Conservation (phyloP, 2,797 vertebrate genomes). For the Danio aesculapii region DNA sequence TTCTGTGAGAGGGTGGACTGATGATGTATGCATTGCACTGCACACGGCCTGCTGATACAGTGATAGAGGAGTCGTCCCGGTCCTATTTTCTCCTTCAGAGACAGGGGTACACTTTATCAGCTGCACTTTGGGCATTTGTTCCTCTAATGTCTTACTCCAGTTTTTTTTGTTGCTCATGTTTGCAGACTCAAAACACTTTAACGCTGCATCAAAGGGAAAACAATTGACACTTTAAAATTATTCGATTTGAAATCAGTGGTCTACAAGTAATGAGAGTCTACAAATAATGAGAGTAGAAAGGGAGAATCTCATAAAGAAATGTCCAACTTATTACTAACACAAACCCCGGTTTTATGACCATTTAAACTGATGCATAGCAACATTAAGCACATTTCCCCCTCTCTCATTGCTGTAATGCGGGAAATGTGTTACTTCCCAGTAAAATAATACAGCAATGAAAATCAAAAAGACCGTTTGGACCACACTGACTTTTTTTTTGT, state of each 20-base stretch:
- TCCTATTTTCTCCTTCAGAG: constrained; percentile 52
- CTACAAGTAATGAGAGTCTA: background rate
- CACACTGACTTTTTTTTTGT: background rate
- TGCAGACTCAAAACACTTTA: constrained; percentile 29
- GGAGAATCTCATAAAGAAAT: constrained; percentile 11
- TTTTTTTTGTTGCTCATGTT: constrained; percentile 32
- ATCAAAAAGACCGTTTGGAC: background rate
- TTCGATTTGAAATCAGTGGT: constrained; percentile 2
- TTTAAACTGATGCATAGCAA: background rate
- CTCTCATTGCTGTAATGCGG: background rate
- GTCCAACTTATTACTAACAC: background rate
- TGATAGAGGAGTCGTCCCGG: constrained; percentile 63
- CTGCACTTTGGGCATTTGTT: constrained; percentile 59
- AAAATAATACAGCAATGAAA: background rate
- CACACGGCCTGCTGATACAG: constrained; percentile 80
- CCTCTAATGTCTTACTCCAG: constrained; percentile 27
- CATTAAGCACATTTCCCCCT: background rate
- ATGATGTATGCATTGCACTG: constrained; percentile 81
- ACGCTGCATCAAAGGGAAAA: constrained; percentile 16
- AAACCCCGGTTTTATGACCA: background rate
- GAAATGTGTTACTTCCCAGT: background rate
- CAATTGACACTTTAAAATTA: background rate
- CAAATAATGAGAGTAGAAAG: background rate
- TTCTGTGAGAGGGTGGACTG: constrained; percentile 75
- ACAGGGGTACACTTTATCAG: constrained; percentile 47